Evolutionary conservation across 2,888 invertebrate species (phyloP).

Genomic region (Dendrolimus pini): DNA sequence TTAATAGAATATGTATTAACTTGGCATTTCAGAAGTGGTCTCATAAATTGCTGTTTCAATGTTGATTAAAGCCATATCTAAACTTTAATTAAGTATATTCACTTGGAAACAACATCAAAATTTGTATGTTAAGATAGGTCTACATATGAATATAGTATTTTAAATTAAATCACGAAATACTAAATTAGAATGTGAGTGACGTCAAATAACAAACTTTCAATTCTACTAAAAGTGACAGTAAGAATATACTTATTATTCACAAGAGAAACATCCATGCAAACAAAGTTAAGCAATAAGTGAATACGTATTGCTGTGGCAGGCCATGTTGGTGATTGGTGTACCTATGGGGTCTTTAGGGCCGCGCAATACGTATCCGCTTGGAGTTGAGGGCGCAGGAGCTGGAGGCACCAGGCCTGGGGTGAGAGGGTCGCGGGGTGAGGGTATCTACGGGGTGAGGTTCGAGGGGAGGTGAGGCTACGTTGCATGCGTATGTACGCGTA

Average conservation of each 20-base stretch:
- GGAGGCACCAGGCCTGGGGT: slow-evolving; percentile 10
- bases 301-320: slow-evolving; percentile 20
- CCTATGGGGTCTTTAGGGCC: slow-evolving; percentile 24
- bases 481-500: slow-evolving; percentile 65
- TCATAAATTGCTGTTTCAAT: background rate
- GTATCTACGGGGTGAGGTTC: slow-evolving; percentile 9
- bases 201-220: too few relatives aligned
- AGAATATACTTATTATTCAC: too few relatives aligned
- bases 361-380: slow-evolving; percentile 28
- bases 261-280: slow-evolving; percentile 18
- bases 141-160: too few relatives aligned
- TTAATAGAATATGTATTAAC: background rate
- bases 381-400: slow-evolving; percentile 10
- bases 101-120: background rate
- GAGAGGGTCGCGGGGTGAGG: slow-evolving; percentile 10
- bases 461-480: slow-evolving; percentile 20
- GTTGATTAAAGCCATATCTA: background rate
- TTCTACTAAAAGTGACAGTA: too few relatives aligned
- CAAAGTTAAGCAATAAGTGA: slow-evolving; percentile 16
- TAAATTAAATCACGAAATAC: too few relatives aligned
- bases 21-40: background rate
- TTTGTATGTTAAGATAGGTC: background rate
- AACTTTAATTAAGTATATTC: background rate
- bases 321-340: slow-evolving; percentile 1
- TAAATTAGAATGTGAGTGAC: too few relatives aligned